A percentile compares a stretch with the other conserved stretches of the same genome.
These are phyloP conservation scores for Sula dactylatra DNA, from an alignment of 2,113 vertebrate genomes.

Conservation along the genomic window DNA sequence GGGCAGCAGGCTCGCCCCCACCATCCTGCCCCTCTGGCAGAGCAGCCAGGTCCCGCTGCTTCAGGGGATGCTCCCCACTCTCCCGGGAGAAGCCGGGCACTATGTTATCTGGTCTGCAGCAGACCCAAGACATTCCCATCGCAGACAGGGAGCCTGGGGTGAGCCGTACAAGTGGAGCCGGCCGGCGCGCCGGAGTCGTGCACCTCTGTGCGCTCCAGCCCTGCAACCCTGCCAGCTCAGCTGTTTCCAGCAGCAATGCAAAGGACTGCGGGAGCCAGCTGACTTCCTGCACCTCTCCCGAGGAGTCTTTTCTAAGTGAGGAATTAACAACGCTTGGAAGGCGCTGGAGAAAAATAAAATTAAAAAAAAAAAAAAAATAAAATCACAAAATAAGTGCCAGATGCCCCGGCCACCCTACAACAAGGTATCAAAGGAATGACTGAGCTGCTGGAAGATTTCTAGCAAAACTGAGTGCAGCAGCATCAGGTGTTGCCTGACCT, in stretches of 20 bases:
- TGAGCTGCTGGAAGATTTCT: not conserved
- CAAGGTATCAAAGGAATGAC: not conserved
- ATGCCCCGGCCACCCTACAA: not conserved
- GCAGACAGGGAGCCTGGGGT: not conserved
- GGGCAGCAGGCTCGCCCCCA: not conserved
- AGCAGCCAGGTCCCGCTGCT: not conserved
- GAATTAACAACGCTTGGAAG: not conserved
- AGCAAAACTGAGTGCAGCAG: not conserved
- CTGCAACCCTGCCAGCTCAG: not conserved
- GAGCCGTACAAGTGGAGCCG: not conserved
- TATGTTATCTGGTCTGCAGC: not conserved
- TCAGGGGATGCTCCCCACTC: rapidly evolving
- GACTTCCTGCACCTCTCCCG: not conserved
- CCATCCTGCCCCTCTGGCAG: not conserved
- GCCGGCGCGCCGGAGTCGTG: rapidly evolving
- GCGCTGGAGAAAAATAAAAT: not conserved
- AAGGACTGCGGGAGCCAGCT: not conserved
- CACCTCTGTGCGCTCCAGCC: not conserved
- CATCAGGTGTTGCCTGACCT: not conserved
- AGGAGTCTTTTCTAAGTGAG: not conserved
- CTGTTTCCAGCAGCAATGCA: not conserved
- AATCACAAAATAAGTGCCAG: not conserved
- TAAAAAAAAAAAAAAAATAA: not conserved
- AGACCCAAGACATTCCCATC: not conserved
- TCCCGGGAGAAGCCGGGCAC: rapidly evolving